These are phyloP conservation scores for Naso thynnoides DNA, from an alignment of 2,797 vertebrate genomes.

Conservation along the genomic window DNA sequence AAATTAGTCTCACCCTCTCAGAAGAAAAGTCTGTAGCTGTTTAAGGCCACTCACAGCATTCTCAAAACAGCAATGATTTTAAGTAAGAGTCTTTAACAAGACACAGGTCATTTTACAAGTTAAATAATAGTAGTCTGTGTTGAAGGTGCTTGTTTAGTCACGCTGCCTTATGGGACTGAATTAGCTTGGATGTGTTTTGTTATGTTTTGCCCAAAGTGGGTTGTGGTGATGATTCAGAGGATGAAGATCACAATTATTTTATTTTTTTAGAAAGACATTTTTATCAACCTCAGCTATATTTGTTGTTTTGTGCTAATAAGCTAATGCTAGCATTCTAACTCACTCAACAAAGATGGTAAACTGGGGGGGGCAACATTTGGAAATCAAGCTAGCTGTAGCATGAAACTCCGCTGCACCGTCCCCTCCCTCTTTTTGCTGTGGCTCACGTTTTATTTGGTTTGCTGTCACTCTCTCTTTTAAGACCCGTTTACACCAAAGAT, in stretches of 20 bases:
- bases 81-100: neutral
- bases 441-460: too few species aligned
- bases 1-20: neutral
- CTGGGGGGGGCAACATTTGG: too few species aligned
- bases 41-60: neutral
- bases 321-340: too few species aligned
- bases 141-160: conserved; percentile 13
- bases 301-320: neutral
- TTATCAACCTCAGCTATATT: too few species aligned
- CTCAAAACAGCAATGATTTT: conserved; percentile 20
- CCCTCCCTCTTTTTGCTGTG: too few species aligned
- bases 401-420: too few species aligned
- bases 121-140: conserved; percentile 15
- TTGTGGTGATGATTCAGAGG: conserved; percentile 12
- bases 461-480: too few species aligned
- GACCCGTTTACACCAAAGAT: too few species aligned
- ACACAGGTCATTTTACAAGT: conserved; percentile 6
- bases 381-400: too few species aligned
- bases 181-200: conserved; percentile 5
- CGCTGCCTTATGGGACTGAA: conserved; percentile 12
- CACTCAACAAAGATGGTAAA: too few species aligned
- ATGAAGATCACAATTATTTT: conserved; percentile 15
- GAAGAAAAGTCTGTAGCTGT: neutral
- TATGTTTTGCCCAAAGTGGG: conserved; percentile 11
- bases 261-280: too few species aligned